These are phyloP conservation scores for Cryptosula pallasiana DNA, from an alignment of 2,888 invertebrate genomes.

Conservation along the genomic window DNA sequence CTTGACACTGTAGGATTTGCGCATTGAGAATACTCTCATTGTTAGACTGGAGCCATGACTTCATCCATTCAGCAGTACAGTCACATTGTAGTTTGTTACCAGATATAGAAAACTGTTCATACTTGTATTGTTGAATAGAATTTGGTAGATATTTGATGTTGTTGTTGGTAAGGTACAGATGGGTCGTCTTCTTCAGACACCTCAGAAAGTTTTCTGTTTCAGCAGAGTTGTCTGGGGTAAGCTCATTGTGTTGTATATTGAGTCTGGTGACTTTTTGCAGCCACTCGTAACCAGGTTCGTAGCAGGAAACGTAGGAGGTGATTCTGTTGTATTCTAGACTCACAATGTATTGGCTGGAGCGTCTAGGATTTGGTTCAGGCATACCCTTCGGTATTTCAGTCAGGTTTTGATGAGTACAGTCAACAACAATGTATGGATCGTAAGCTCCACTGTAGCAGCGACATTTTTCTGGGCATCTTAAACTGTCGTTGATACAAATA, in stretches of 20 bases:
- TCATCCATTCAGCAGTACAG: neutral
- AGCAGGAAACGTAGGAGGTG: neutral
- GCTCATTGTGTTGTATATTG: neutral
- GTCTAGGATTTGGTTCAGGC: neutral
- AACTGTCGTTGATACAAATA: neutral
- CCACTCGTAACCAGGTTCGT: neutral
- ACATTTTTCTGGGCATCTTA: neutral
- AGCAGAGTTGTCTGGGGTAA: neutral
- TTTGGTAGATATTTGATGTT: neutral
- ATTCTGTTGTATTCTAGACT: neutral
- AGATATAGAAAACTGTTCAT: neutral
- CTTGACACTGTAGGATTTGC: neutral
- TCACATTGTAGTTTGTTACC: neutral
- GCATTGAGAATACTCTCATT: neutral
- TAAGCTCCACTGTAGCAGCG: neutral
- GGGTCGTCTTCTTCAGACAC: neutral
- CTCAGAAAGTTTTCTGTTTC: neutral
- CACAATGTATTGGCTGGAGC: neutral
- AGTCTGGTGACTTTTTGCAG: neutral
- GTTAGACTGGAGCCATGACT: neutral
- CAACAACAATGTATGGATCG: neutral
- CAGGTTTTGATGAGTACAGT: neutral
- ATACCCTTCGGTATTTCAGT: neutral
- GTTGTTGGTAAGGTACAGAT: neutral
- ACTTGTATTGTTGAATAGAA: neutral